Base-by-base conservation (phyloP, 1,140 invertebrate genomes). In the Chelonus insularis region DNA sequence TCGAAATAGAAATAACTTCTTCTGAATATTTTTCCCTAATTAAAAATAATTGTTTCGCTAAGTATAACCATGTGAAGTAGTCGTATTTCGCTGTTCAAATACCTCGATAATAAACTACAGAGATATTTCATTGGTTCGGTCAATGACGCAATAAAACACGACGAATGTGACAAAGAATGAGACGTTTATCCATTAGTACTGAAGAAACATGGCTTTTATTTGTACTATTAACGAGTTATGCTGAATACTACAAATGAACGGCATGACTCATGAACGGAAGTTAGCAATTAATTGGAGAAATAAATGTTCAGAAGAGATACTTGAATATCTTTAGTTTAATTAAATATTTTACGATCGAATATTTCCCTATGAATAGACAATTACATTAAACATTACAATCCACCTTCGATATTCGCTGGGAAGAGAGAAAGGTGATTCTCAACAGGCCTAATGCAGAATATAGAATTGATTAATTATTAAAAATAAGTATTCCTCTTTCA, bases 41-140 rank as follows among this genome's bases (percentile, higher is more conserved):
- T 29, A 29, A 29, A 29, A 29, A 29, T 29, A 29, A 7, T 29
- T 4, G 7, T 29, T 29, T 29, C 63, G 67, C 69, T 66, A 60
- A 73, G 72, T 66, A 29, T n/a, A 29, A 29, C 7, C 3, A 7
- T 29, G 3, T 29, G 25, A 29, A 29, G 25, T 29, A 29, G 25
- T 29, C 3, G 7, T 29, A 29, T 29, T 29, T 29, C 7, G 25
- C 25, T 45, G n/a, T 45, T 16, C 16, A 45, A 45, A 7, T 45
- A 18, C 6, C 14, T 45, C 43, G 18, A 45, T 55, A 39, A 45
- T 57, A 45, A 57, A 69, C 64, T 64, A 65, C 57, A 50, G 62
- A 63, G 67, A 73, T 66, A 67, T 70, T 68, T 70, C 66, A 63
- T 64, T 68, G 60, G 67, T 66, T 48, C 55, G 20, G 41, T 37